Evolutionary conservation across 2,113 vertebrate genomes (phyloP).

Genomic region (Ctenomys sociabilis): DNA sequence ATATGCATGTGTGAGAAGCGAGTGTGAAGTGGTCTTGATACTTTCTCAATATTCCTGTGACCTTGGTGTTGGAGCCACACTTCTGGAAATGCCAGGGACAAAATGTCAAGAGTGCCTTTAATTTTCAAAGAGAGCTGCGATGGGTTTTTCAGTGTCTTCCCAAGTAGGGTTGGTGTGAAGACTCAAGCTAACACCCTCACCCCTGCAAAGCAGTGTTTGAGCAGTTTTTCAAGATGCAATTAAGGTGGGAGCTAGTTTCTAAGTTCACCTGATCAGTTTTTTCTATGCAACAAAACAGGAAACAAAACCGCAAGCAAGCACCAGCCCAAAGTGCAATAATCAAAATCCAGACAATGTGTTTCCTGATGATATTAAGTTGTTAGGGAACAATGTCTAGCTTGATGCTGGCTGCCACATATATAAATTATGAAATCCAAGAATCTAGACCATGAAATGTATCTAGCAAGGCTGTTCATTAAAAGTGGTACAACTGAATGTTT

Average conservation of each 20-base stretch:
- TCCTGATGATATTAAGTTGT: constrained; percentile 5
- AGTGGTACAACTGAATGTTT: background rate
- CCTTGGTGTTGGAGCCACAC: background rate
- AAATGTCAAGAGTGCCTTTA: background rate
- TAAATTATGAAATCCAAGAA: constrained; percentile 33
- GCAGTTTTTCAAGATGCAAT: background rate
- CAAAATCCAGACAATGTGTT: background rate
- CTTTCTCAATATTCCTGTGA: background rate
- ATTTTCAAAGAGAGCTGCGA: background rate
- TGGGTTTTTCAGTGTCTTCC: background rate
- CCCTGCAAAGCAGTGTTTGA: background rate
- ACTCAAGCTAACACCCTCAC: background rate
- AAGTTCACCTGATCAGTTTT: background rate
- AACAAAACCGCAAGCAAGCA: background rate
- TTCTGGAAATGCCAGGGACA: background rate
- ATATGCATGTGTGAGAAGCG: background rate
- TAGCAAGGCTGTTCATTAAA: background rate
- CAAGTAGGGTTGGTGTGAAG: background rate
- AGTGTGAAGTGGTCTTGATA: background rate
- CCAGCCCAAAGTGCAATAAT: background rate
- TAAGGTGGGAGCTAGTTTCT: background rate
- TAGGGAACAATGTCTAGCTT: constrained; percentile 27
- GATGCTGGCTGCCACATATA: background rate
- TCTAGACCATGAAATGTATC: background rate
- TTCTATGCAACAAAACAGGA: background rate